Percentiles rank a stretch among this genome's conserved stretches.
phyloP scores from a whole-genome alignment of 2,888 invertebrate genomes.

The Cremastinae sp. region DNA sequence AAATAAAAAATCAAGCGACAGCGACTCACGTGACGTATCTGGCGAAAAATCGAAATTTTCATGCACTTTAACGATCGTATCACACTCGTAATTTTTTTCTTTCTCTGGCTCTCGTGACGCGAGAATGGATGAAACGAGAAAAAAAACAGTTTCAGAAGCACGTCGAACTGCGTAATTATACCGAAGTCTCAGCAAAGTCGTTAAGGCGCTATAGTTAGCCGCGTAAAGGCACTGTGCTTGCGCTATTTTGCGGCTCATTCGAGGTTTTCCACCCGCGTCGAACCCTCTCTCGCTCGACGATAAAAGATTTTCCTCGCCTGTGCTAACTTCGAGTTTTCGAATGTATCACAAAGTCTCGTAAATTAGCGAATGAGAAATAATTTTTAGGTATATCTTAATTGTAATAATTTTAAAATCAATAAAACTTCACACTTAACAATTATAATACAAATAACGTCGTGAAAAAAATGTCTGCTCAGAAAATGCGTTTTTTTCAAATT shows the following conservation, averaged over 20 bases:
- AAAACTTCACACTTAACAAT: too few relatives aligned
- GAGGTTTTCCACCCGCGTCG: not conserved
- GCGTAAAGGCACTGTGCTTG: not conserved
- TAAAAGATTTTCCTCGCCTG: constrained; percentile 8
- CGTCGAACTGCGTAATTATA: constrained; percentile 46
- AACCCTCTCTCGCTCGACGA: constrained; percentile 11
- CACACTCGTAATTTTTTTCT: constrained; percentile 38
- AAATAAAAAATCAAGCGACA: constrained; percentile 14
- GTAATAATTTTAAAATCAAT: too few relatives aligned
- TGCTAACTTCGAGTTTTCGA: not conserved
- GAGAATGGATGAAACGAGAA: constrained; percentile 20
- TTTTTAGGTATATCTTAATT: too few relatives aligned
- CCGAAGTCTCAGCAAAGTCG: constrained; percentile 25
- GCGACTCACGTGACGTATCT: constrained; percentile 14
- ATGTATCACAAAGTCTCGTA: constrained; percentile 13
- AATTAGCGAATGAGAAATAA: not conserved
- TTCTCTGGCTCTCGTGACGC: not conserved
- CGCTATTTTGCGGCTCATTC: constrained; percentile 27
- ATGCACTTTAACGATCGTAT: constrained; percentile 30
- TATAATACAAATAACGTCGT: too few relatives aligned
- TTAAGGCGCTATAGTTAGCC: constrained; percentile 8
- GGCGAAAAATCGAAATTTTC: constrained; percentile 38
- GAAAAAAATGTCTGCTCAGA: too few relatives aligned
- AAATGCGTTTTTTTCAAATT: too few relatives aligned
- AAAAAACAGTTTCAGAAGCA: constrained; percentile 28